phyloP scores from a whole-genome alignment of 2,797 vertebrate species.

The Morus bassanus region DNA sequence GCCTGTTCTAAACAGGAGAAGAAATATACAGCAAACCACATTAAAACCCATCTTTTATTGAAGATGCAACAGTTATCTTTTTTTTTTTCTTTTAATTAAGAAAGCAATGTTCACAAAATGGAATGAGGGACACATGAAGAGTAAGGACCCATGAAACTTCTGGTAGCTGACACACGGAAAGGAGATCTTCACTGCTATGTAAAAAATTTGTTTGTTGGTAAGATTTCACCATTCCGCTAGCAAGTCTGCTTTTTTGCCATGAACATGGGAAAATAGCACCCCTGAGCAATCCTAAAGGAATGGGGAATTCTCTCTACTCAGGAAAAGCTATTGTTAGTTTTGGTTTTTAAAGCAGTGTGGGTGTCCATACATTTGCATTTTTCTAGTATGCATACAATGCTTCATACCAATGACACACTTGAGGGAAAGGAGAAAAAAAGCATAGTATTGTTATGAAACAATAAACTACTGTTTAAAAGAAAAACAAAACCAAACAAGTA shows the following conservation, averaged over 20 bases:
- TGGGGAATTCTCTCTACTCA: not conserved
- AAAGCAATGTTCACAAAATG: not conserved
- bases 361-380: constrained; percentile 17
- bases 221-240: not conserved
- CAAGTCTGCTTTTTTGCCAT: not conserved
- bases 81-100: not conserved
- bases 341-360: not conserved
- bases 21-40: not conserved
- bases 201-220: not conserved
- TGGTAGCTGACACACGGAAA: not conserved
- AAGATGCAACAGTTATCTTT: not conserved
- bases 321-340: not conserved
- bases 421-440: not conserved
- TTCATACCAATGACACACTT: not conserved
- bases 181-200: not conserved
- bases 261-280: not conserved
- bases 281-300: not conserved
- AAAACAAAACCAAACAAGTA: not conserved
- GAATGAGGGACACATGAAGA: not conserved
- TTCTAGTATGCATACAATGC: not conserved
- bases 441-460: not conserved
- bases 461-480: not conserved
- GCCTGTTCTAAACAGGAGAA: not conserved
- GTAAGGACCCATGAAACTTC: not conserved
- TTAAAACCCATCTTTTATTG: not conserved